Conservation (phyloP, 35 echinoderm and acorn worm species). For the Strongylocentrotus purpuratus region DNA sequence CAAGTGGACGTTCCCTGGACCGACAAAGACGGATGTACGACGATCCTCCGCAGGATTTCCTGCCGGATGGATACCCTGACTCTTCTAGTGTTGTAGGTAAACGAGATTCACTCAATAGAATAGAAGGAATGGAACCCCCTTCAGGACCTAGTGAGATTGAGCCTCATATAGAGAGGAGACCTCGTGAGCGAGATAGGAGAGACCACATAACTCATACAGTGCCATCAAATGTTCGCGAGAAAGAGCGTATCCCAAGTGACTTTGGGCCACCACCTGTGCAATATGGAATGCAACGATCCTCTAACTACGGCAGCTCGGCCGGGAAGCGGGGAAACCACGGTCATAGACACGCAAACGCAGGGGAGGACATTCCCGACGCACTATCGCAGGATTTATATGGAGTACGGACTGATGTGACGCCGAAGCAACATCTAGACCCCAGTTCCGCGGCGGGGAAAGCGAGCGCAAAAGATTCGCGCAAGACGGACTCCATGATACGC, state of each 20-base stretch:
- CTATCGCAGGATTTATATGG: slow-evolving; percentile 51
- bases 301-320: slow-evolving; percentile 25
- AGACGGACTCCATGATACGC: slow-evolving; percentile 94
- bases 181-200: slow-evolving; percentile 38
- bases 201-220: slow-evolving; percentile 41
- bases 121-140: slow-evolving; percentile 59
- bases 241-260: slow-evolving; percentile 50
- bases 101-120: slow-evolving; percentile 62
- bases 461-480: slow-evolving; percentile 81
- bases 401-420: slow-evolving; percentile 49
- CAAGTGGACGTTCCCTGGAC: slow-evolving; percentile 87
- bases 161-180: slow-evolving; percentile 50
- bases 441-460: slow-evolving; percentile 84
- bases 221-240: slow-evolving; percentile 50
- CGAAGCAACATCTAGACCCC: slow-evolving; percentile 92
- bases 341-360: slow-evolving; percentile 43
- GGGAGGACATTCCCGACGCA: slow-evolving; percentile 48
- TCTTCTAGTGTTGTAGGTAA: slow-evolving; percentile 66
- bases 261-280: slow-evolving; percentile 61
- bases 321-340: slow-evolving; percentile 49
- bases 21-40: slow-evolving; percentile 86
- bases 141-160: slow-evolving; percentile 52
- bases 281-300: slow-evolving; percentile 59
- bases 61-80: slow-evolving; percentile 68
- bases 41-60: slow-evolving; percentile 54